These are phyloP conservation scores for Scaptomyza cyrtandrae DNA, from an alignment of 2,888 invertebrate species.

Conservation along the genomic window DNA sequence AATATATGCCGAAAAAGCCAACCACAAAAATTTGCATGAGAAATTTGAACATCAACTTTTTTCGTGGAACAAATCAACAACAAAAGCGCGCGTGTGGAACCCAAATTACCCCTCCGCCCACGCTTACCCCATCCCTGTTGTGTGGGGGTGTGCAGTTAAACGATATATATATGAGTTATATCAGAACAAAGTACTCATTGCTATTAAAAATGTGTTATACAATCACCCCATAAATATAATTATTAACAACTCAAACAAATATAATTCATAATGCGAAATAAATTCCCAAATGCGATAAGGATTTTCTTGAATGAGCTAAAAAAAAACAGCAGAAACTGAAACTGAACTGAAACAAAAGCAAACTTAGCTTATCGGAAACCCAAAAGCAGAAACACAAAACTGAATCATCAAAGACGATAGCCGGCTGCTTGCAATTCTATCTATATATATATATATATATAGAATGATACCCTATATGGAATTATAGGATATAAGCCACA, in stretches of 20 bases:
- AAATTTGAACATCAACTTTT: constrained; percentile 10
- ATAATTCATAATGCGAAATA: neutral
- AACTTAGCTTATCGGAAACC: too few species aligned
- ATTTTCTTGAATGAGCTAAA: constrained; percentile 16
- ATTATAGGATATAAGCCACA: neutral
- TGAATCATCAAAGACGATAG: constrained; percentile 27
- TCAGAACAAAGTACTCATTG: neutral
- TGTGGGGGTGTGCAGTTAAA: too few species aligned
- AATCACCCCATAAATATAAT: too few species aligned
- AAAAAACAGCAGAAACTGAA: neutral
- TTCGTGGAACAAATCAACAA: constrained; percentile 7
- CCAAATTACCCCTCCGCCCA: neutral
- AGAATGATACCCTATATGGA: neutral
- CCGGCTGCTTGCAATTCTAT: too few species aligned
- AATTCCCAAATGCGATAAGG: constrained; percentile 14
- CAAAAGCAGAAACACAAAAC: too few species aligned
- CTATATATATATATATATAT: too few species aligned
- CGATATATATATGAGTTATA: neutral
- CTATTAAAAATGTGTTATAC: too few species aligned
- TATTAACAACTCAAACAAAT: neutral
- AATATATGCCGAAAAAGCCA: constrained; percentile 20
- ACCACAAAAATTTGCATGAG: constrained; percentile 20
- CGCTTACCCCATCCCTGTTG: too few species aligned
- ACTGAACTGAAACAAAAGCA: neutral
- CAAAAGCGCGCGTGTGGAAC: neutral